phyloP scores from a whole-genome alignment of 2,888 invertebrate species.

The Habroteleia sp. region DNA sequence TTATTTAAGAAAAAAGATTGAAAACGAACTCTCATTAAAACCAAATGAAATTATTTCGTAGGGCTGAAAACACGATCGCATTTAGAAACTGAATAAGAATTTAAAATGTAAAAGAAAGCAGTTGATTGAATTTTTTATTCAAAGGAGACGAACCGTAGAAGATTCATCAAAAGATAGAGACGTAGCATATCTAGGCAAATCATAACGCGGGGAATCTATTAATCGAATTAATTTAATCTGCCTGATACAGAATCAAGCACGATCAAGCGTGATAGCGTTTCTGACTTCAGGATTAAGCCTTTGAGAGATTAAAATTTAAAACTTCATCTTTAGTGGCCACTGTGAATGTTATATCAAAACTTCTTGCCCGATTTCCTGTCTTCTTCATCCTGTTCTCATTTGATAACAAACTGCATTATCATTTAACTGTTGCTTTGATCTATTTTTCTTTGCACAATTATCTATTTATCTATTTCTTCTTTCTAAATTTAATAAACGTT shows the following conservation, averaged over 20 bases:
- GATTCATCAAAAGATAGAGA: conserved; percentile 56
- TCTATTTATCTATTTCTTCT: too few relatives aligned
- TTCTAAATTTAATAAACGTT: too few relatives aligned
- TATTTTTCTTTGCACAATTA: too few relatives aligned
- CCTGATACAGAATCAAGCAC: conserved; percentile 71
- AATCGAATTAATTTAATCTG: conserved; percentile 80
- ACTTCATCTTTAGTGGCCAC: conserved; percentile 66
- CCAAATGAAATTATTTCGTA: conserved; percentile 8
- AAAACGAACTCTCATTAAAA: conserved; percentile 22
- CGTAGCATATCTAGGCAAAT: conserved; percentile 52
- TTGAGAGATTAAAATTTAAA: conserved; percentile 70
- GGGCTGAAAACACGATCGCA: conserved; percentile 1
- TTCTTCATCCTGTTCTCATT: conserved; percentile 37
- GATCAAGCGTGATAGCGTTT: conserved; percentile 77
- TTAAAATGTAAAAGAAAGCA: conserved; percentile 11
- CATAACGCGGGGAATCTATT: conserved; percentile 73
- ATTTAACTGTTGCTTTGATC: conserved; percentile 39
- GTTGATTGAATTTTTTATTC: conserved; percentile 39
- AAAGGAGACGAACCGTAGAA: conserved; percentile 48
- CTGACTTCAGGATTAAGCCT: conserved; percentile 75
- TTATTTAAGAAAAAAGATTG: not conserved
- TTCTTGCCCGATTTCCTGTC: conserved; percentile 56
- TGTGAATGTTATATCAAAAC: conserved; percentile 61
- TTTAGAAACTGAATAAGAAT: conserved; percentile 21
- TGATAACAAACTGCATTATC: conserved; percentile 22